phyloP scores from a whole-genome alignment of 2,888 invertebrate genomes.

The Geotrupes spiniger region DNA sequence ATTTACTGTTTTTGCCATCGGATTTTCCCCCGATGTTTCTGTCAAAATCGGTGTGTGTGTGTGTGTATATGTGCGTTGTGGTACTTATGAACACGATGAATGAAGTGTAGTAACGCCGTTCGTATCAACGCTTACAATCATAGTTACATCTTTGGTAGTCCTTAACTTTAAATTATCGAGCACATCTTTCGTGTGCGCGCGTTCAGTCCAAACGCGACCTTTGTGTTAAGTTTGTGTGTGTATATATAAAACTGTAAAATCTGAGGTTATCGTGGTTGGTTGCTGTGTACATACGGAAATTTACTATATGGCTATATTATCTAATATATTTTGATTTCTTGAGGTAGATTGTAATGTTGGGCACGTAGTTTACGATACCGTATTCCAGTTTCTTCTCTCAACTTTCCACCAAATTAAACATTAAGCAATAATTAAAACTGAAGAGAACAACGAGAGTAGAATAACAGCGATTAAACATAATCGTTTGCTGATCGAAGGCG shows the following conservation, averaged over 20 bases:
- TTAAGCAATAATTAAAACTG: slow-evolving; percentile 22
- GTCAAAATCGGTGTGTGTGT: slow-evolving; percentile 17
- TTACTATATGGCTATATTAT: slow-evolving; percentile 44
- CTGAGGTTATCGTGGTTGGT: slow-evolving; percentile 45
- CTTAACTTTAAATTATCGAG: slow-evolving; percentile 7
- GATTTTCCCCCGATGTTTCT: slow-evolving; percentile 11
- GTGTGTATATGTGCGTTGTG: slow-evolving; percentile 9
- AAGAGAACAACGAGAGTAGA: slow-evolving; percentile 26
- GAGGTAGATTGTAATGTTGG: slow-evolving; percentile 50
- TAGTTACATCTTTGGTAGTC: slow-evolving; percentile 42
- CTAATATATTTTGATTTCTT: slow-evolving; percentile 50
- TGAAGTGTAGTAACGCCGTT: slow-evolving; percentile 14
- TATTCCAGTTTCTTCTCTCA: slow-evolving; percentile 43
- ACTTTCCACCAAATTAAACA: slow-evolving; percentile 40
- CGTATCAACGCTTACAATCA: slow-evolving; percentile 31
- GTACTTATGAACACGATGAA: slow-evolving; percentile 28
- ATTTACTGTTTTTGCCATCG: slow-evolving; percentile 7
- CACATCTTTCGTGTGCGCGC: neutral
- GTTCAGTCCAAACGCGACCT: slow-evolving; percentile 4
- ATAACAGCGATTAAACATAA: slow-evolving; percentile 19
- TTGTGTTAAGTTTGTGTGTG: slow-evolving; percentile 22
- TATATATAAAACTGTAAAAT: slow-evolving; percentile 32
- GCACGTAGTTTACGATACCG: slow-evolving; percentile 47
- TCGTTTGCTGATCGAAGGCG: slow-evolving; percentile 10
- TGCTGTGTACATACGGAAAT: slow-evolving; percentile 47